These are phyloP conservation scores for Xyrauchen texanus DNA, from an alignment of 2,113 vertebrate species.

Conservation along the genomic window DNA sequence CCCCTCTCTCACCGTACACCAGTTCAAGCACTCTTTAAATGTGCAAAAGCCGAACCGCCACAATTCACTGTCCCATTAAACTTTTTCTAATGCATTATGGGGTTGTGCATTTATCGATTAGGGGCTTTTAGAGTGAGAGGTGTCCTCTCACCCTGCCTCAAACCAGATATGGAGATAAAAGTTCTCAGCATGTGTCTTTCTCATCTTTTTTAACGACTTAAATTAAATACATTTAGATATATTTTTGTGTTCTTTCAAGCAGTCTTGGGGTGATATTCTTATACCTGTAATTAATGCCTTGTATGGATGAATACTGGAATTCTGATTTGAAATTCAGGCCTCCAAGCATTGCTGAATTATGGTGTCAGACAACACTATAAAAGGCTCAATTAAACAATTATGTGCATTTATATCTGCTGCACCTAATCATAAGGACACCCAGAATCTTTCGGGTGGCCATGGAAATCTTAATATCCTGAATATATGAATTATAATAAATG, in stretches of 20 bases:
- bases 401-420: conserved; percentile 60
- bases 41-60: not conserved
- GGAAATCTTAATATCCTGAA: conserved; percentile 4
- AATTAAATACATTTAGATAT: not conserved
- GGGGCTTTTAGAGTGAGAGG: not conserved
- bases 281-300: conserved; percentile 69
- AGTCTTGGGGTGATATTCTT: conserved; percentile 44
- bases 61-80: not conserved
- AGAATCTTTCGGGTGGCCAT: conserved; percentile 41
- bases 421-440: conserved; percentile 56
- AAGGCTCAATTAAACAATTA: conserved; percentile 76
- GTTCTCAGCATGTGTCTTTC: not conserved
- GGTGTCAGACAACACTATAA: conserved; percentile 63
- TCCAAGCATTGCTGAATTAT: conserved; percentile 63
- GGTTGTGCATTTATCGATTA: not conserved
- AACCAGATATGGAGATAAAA: not conserved
- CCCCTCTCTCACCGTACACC: not conserved
- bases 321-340: conserved; percentile 63
- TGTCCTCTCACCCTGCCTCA: not conserved
- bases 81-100: not conserved
- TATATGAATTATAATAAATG: conserved; percentile 7
- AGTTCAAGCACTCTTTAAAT: not conserved
- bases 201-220: not conserved
- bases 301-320: conserved; percentile 55
- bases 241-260: conserved; percentile 12